These are phyloP conservation scores for Caenorhabditis wallacei DNA, from an alignment of 2,888 invertebrate genomes.

Conservation along the genomic window DNA sequence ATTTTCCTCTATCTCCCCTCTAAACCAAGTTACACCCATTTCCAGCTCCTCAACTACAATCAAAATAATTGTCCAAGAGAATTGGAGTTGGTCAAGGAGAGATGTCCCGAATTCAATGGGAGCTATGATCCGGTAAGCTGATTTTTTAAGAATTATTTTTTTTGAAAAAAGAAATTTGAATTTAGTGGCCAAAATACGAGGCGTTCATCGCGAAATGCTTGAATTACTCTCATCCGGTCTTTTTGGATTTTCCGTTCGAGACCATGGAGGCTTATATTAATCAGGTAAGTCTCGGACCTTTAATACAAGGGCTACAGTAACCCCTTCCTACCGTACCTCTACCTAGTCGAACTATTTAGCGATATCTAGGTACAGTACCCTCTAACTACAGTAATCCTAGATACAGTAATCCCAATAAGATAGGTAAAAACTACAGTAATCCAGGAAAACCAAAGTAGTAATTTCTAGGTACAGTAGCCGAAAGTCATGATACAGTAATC, in stretches of 20 bases:
- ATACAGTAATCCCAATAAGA: too few species aligned
- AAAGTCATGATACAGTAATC: too few species aligned
- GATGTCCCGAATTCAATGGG: constrained; percentile 38
- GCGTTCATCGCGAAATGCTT: constrained; percentile 55
- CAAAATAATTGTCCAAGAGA: constrained; percentile 20
- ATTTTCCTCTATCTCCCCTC: not conserved
- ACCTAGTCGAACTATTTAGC: not conserved
- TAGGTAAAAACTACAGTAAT: too few species aligned
- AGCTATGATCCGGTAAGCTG: constrained; percentile 29
- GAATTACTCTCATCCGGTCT: constrained; percentile 36
- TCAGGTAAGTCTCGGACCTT: constrained; percentile 15
- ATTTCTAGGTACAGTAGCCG: too few species aligned
- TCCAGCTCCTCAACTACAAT: constrained; percentile 57
- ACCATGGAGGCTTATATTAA: constrained; percentile 54
- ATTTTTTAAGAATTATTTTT: too few species aligned
- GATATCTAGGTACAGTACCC: not conserved
- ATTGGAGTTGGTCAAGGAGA: constrained; percentile 28
- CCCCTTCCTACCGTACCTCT: too few species aligned
- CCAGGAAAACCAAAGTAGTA: too few species aligned
- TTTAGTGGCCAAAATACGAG: constrained; percentile 62
- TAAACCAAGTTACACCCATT: not conserved
- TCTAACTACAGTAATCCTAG: too few species aligned
- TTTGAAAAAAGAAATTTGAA: not conserved
- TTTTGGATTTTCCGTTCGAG: constrained; percentile 25
- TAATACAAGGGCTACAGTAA: too few species aligned